Conservation (phyloP, 2,113 vertebrate species). For the Galbula dea region DNA sequence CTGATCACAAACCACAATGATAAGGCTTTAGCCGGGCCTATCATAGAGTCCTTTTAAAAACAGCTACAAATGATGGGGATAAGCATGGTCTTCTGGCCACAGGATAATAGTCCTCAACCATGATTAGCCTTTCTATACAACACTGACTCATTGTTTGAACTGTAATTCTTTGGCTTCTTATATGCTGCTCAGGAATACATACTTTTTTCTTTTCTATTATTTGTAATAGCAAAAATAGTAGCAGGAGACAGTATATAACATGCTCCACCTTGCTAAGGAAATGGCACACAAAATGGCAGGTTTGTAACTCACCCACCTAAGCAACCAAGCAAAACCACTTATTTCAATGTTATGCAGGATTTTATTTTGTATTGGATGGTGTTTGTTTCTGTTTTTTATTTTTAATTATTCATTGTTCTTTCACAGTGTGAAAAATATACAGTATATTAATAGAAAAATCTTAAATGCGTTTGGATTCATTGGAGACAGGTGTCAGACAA, state of each 20-base stretch:
- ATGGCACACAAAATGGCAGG: background rate
- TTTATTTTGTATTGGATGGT: background rate
- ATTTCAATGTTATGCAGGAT: background rate
- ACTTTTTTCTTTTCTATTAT: background rate
- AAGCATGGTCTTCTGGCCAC: conserved; percentile 46
- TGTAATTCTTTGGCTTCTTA: background rate
- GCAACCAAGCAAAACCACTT: background rate
- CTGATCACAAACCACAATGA: conserved; percentile 70
- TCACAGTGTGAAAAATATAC: background rate
- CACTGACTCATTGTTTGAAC: background rate
- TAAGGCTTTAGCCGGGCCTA: conserved; percentile 44
- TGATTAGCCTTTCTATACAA: conserved; percentile 2
- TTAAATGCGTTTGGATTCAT: background rate
- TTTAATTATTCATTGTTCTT: background rate
- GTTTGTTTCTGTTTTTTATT: background rate
- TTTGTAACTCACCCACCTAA: background rate
- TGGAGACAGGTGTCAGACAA: background rate
- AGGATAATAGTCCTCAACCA: conserved; percentile 48
- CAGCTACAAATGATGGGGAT: conserved; percentile 62
- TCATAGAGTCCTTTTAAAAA: conserved; percentile 17
- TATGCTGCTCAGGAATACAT: background rate
- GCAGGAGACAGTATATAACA: background rate
- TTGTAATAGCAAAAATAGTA: background rate
- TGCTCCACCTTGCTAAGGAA: background rate
- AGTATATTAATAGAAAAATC: background rate